Evolutionary conservation across 2,113 vertebrate species (phyloP).

Genomic region (Caloenas nicobarica): DNA sequence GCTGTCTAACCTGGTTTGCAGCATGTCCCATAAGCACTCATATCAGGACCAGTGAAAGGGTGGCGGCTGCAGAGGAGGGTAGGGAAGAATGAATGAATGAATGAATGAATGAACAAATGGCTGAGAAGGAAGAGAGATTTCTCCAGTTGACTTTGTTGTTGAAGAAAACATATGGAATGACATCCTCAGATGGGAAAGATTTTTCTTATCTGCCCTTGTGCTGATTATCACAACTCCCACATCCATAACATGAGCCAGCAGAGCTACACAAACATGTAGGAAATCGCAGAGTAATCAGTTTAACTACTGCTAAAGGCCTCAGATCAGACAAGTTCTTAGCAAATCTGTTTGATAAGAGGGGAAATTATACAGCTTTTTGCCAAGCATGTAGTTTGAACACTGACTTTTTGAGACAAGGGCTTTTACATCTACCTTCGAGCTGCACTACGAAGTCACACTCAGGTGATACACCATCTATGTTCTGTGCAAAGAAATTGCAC

Average conservation of each 20-base stretch:
- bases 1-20: neutral
- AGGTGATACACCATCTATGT: neutral
- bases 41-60: neutral
- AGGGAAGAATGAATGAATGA: neutral
- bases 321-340: slow-evolving; percentile 15
- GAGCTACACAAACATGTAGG: slow-evolving; percentile 14
- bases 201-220: neutral
- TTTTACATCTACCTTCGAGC: neutral
- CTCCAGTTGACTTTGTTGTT: neutral
- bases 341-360: neutral
- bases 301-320: neutral
- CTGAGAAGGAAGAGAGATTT: neutral
- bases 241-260: neutral
- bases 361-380: neutral
- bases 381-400: neutral
- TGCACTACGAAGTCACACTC: neutral
- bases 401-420: neutral
- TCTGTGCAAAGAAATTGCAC: neutral
- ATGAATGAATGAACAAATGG: neutral
- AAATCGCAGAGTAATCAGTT: neutral
- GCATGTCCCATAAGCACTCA: neutral
- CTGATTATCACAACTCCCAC: neutral
- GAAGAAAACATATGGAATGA: neutral
- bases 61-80: neutral
- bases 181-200: neutral